A percentile compares a stretch with the other conserved stretches of the same genome.
Evolutionary conservation across 2,888 invertebrate species (phyloP).

Genomic region (Drosophila merina): DNA sequence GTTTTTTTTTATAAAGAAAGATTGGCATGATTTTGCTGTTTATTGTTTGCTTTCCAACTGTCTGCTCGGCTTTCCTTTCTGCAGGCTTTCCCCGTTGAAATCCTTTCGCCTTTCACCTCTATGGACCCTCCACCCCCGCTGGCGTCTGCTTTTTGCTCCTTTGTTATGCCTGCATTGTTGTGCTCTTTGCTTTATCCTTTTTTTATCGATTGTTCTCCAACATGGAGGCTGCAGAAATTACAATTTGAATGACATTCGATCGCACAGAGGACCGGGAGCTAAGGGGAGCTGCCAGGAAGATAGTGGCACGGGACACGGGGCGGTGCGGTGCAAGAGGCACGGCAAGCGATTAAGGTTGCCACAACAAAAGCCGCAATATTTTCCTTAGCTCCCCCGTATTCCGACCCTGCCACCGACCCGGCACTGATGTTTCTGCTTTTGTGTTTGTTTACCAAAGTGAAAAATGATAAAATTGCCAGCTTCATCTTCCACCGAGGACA

Average conservation of each 20-base stretch:
- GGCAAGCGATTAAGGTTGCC: slow-evolving; percentile 52
- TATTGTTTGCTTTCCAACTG: slow-evolving; percentile 53
- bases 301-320: no score
- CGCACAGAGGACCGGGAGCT: slow-evolving; percentile 13
- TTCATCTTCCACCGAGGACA: slow-evolving; percentile 47
- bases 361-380: slow-evolving; percentile 51
- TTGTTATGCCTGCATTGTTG: slow-evolving; percentile 51
- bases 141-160: slow-evolving; percentile 20
- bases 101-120: slow-evolving; percentile 7
- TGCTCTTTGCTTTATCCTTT: slow-evolving; percentile 57
- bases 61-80: slow-evolving; percentile 37
- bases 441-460: slow-evolving; percentile 69
- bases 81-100: slow-evolving; percentile 4
- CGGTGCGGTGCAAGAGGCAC: neutral
- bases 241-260: slow-evolving; percentile 63
- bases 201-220: slow-evolving; percentile 55
- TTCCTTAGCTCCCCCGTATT: slow-evolving; percentile 11
- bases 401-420: neutral
- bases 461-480: slow-evolving; percentile 69
- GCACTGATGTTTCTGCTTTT: slow-evolving; percentile 40
- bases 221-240: slow-evolving; percentile 52
- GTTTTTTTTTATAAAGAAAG: neutral
- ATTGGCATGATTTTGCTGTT: slow-evolving; percentile 42
- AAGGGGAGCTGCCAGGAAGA: neutral
- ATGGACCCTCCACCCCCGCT: neutral